Evolutionary conservation across 1,140 invertebrate species (phyloP), one percentile per base, ranked within the genome.

Genomic region (Hetaerina americana): DNA sequence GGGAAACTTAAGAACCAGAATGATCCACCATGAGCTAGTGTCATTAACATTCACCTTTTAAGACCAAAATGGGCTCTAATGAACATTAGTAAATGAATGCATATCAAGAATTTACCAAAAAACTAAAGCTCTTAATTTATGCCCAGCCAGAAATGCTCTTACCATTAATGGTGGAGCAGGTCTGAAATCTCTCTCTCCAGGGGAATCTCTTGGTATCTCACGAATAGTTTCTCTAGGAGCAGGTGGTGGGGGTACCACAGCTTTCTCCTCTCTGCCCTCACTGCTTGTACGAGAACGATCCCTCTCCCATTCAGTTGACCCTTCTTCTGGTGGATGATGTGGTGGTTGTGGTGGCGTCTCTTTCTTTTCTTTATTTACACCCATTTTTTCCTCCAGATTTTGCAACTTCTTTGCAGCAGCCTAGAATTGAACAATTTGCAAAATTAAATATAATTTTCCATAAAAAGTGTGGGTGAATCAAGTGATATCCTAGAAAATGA

Each of bases 351-450:
- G 81, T 24, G 82, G 82, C 12, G 81, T 78, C 1, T 81, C 80
- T 66, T 81, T 81, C 24, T 84, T 80, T 12, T 81, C 83, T 69
- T 74, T 73, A 67, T 66, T 85, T 57, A 81, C 82, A n/a, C 80
- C 82, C 3, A 86, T 79, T 72, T 87, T 86, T 72, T 88, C 85
- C 70, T 89, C 87, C 1, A 89, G 76, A 75, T 85, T 82, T 73
- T 86, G 84, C 22, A 89, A 76, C 77, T 89, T 89, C 72, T 88
- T 87, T 15, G 84, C 84, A 28, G 87, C 87, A 12, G 85, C 78
- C 71, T 74, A n/a, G 0, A 27, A 25, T 70, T 18, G 24, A n/a
- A n/a, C n/a, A n/a, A n/a, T n/a, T n/a, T n/a, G n/a, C 27, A 8
- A 8, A 10, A 5, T 25, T 5, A 70, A 26, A 22, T 25, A 5